Conservation (phyloP, 92 coral and sea anemone species). For the Actinernus sp. region DNA sequence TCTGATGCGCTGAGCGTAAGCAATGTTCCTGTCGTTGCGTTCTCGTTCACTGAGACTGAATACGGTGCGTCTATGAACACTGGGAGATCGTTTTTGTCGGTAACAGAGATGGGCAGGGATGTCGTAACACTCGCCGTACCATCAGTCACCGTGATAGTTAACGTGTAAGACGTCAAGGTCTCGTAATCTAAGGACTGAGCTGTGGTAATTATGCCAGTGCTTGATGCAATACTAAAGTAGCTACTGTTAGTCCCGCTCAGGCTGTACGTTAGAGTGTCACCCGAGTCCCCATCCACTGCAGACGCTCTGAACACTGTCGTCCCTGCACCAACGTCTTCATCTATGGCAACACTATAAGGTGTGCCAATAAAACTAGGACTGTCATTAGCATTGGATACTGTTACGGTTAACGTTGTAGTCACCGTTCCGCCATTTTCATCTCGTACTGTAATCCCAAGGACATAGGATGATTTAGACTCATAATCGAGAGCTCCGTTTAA, state of each 20-base stretch:
- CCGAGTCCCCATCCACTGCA: constrained; percentile 52
- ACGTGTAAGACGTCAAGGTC: constrained; percentile 35
- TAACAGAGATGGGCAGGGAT: constrained; percentile 15
- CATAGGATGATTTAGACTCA: constrained; percentile 38
- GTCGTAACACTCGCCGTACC: constrained; percentile 13
- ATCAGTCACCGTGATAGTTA: constrained; percentile 49
- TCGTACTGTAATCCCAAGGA: constrained; percentile 23
- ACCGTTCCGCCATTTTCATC: constrained; percentile 36
- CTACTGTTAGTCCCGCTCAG: constrained; percentile 29
- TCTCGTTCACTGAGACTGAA: constrained; percentile 30
- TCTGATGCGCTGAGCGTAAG: constrained; percentile 43
- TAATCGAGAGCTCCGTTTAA: constrained; percentile 35
- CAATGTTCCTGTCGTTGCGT: constrained; percentile 19
- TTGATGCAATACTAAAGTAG: constrained; percentile 26
- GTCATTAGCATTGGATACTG: constrained; percentile 47
- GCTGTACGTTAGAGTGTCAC: constrained; percentile 31
- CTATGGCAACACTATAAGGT: constrained; percentile 44
- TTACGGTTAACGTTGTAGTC: constrained; percentile 29
- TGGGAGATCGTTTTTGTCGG: constrained; percentile 31
- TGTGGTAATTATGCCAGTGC: constrained; percentile 38
- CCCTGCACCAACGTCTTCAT: constrained; percentile 40
- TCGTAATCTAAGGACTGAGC: constrained; percentile 46
- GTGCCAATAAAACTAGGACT: constrained; percentile 55
- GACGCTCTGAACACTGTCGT: constrained; percentile 24
- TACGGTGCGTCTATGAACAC: constrained; percentile 31